These are phyloP conservation scores for Scaptodrosophila latifasciaeformis DNA, from an alignment of 2,888 invertebrate species.

Conservation along the genomic window DNA sequence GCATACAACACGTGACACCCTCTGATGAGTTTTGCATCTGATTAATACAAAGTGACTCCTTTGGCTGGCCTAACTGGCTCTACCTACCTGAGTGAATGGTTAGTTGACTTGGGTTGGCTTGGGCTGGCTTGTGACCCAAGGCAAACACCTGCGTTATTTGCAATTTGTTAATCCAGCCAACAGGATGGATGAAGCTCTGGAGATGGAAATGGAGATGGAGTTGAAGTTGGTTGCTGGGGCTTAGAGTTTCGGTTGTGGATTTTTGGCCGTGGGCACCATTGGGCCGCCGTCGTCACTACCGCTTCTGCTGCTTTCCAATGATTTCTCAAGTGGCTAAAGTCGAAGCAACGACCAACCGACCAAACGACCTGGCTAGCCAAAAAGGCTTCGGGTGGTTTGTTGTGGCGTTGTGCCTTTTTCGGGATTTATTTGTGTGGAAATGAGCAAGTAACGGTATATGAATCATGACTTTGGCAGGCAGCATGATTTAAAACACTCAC, in stretches of 20 bases:
- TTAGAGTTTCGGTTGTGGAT: too few relatives aligned
- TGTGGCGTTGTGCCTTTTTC: conserved; percentile 44
- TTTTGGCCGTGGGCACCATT: conserved; percentile 14
- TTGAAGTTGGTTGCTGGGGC: too few relatives aligned
- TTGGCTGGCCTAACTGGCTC: too few relatives aligned
- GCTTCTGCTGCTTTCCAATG: conserved; percentile 31
- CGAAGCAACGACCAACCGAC: not conserved
- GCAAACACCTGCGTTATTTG: conserved; percentile 71
- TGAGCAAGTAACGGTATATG: conserved; percentile 74
- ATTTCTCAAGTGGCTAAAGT: conserved; percentile 43
- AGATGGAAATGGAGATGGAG: too few relatives aligned
- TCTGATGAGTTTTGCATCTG: not conserved
- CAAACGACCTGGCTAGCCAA: not conserved
- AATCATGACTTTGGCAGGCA: conserved; percentile 74
- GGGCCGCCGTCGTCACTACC: conserved; percentile 36
- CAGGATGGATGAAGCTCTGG: not conserved
- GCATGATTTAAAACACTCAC: conserved; percentile 72
- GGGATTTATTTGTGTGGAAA: conserved; percentile 68
- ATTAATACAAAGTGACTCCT: conserved; percentile 8
- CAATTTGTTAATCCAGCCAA: conserved; percentile 63
- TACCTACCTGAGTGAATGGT: too few relatives aligned
- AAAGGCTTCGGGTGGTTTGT: conserved; percentile 28
- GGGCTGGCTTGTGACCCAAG: conserved; percentile 27
- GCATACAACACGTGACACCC: conserved; percentile 3
- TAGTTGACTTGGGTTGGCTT: too few relatives aligned